phyloP scores from a whole-genome alignment of 2,113 vertebrate genomes.

The Alectura lathami region DNA sequence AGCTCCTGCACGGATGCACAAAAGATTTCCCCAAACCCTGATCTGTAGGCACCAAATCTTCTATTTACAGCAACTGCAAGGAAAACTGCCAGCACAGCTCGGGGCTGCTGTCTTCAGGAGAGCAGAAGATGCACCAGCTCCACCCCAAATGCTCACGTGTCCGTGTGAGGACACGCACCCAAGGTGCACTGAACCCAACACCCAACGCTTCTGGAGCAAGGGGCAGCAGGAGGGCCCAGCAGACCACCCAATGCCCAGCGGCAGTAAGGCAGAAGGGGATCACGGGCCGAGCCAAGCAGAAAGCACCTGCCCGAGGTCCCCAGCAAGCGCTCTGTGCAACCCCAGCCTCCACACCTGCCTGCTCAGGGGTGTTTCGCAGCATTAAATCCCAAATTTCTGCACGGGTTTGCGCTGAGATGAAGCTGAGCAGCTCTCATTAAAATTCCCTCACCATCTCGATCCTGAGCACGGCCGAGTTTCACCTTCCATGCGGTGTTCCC shows the following conservation, averaged over 20 bases:
- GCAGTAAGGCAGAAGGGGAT: too few species aligned
- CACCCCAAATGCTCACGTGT: fast-evolving
- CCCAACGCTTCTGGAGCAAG: too few species aligned
- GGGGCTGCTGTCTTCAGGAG: not conserved
- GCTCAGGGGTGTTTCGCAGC: not conserved
- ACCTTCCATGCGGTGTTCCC: not conserved
- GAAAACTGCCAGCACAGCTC: not conserved
- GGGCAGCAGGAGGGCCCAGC: not conserved
- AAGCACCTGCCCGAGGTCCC: not conserved
- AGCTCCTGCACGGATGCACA: fast-evolving
- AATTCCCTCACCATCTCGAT: not conserved
- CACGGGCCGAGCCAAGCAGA: not conserved
- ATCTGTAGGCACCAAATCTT: not conserved
- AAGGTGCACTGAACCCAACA: not conserved
- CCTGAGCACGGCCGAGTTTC: fast-evolving
- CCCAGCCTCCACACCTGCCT: not conserved
- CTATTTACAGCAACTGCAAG: fast-evolving
- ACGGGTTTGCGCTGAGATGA: not conserved
- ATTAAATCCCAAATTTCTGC: not conserved
- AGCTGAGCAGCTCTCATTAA: not conserved
- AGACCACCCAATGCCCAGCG: not conserved
- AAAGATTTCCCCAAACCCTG: not conserved
- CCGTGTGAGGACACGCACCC: fast-evolving
- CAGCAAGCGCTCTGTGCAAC: not conserved
- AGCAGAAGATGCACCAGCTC: not conserved